Base-by-base conservation (phyloP, 2,888 invertebrate species). In the Zelleria hepariella region DNA sequence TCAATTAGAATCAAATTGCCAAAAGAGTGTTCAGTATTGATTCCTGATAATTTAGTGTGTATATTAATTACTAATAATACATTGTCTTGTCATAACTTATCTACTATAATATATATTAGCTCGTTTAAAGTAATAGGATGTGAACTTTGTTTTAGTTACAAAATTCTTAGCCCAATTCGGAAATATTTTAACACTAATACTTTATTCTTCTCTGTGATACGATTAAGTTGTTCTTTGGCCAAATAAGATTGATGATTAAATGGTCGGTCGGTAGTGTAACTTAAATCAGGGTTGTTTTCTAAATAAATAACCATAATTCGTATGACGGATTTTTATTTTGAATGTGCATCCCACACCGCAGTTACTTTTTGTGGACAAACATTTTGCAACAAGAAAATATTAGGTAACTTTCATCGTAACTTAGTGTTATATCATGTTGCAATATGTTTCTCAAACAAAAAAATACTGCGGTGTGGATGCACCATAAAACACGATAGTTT, bases 141-240 rank as follows among this genome's bases (percentile, higher is more conserved):
- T 20, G 5, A 5, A 7, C 21, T 55, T 55, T 10, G 18, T 32
- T 55, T 27, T 55, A 24, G 25, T 24, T 53, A 7, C 49, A 23
- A 18, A 18, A 4, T 6, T 26, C 26, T 3, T 42, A 42, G 27
- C 56, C 32, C 56, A 47, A 55, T 20, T 32, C 20, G 20, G 26
- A 32, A 18, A 32, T 25, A 75, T 75, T 67, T 71, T 72, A 23
- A 42, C 65, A 72, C 72, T 67, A 69, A 74, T n/a, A n/a, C n/a
- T n/a, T n/a, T n/a, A n/a, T 77, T 76, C 67, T 77, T 75, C 75
- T 78, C 86, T 86, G 86, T 86, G 86, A 86, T 86, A 86, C 77
- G 73, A 78, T 77, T 77, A 73, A 68, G 73, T 77, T 77, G 70
- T 72, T 70, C 71, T 77, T 75, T 32, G 18, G 54, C n/a, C 24